Evolutionary conservation across 1,140 invertebrate species (phyloP).

Genomic region (Bombus pascuorum): DNA sequence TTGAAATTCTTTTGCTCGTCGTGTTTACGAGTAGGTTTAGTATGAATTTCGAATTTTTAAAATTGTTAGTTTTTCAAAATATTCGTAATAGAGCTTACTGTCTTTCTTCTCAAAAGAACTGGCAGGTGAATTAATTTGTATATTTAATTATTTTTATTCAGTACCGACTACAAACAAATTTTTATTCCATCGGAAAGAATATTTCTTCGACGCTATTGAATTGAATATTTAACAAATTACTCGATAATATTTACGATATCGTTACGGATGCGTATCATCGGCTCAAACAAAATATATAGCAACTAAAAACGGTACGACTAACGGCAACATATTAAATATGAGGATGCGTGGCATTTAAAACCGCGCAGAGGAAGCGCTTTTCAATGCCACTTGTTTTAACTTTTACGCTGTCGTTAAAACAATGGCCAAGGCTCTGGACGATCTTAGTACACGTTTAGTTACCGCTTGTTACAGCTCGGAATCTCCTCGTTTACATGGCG

Average conservation of each 20-base stretch:
- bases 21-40: neutral
- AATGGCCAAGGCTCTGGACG: conserved; percentile 55
- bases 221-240: no score
- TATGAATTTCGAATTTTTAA: neutral
- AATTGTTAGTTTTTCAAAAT: no score
- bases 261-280: no score
- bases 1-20: neutral
- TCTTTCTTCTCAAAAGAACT: no score
- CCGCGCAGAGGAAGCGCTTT: conserved; percentile 51
- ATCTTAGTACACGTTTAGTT: conserved; percentile 59
- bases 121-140: no score
- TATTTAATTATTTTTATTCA: no score
- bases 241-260: no score
- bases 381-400: conserved; percentile 71
- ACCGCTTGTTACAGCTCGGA: conserved; percentile 63
- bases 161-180: no score
- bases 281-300: no score
- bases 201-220: no score
- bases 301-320: neutral
- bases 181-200: no score
- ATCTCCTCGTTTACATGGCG: conserved; percentile 60
- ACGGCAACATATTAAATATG: conserved; percentile 51
- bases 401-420: conserved; percentile 76
- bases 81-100: no score
- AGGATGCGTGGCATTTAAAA: neutral